Base-by-base conservation (phyloP, 2,888 invertebrate species). In the Nipponacmea schrenckii region DNA sequence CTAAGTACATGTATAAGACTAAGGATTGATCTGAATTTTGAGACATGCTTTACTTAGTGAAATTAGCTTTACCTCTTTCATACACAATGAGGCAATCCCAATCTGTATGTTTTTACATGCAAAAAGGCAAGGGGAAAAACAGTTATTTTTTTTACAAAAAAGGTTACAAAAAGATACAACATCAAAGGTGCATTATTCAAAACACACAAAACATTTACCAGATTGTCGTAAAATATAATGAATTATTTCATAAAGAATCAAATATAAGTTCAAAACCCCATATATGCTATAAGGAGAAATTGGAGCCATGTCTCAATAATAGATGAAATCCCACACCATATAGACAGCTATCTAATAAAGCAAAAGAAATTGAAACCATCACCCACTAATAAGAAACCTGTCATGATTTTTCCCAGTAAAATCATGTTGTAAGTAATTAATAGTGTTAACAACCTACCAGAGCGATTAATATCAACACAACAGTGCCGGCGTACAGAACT, bases 401-500 rank as follows among this genome's bases (percentile, higher is more conserved):
- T 56, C 56, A 20, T 56, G 56, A 39, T 39, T 39, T 56, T 24
- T 45, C 39, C 39, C 45, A 44, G 20, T 65, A 15, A 68, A 74
- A 75, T 75, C 77, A 75, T 77, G 77, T 77, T 74, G 75, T 74
- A 67, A 67, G 73, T 69, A 68, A 72, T 69, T 72, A 74, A 73
- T 62, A 56, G 70, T 75, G 78, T 79, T 81, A 77, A 80, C 79
- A 79, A 81, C 78, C 75, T 83, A 81, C 84, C 85, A 76, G 81
- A 80, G 77, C 80, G 79, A 79, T 83, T 83, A 81, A 83, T 80
- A 81, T 85, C 84, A 75, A 85, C 83, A 81, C 83, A 83, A 76
- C 84, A 84, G 80, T 84, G 85, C 65, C 85, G 81, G 74, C 85
- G 81, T 73, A 85, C 83, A 74, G 83, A 82, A 79, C 85, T 85